Evolutionary conservation across 2,797 vertebrate genomes (phyloP), one percentile per base, ranked within the genome.

Genomic region (Iguana delicatissima): DNA sequence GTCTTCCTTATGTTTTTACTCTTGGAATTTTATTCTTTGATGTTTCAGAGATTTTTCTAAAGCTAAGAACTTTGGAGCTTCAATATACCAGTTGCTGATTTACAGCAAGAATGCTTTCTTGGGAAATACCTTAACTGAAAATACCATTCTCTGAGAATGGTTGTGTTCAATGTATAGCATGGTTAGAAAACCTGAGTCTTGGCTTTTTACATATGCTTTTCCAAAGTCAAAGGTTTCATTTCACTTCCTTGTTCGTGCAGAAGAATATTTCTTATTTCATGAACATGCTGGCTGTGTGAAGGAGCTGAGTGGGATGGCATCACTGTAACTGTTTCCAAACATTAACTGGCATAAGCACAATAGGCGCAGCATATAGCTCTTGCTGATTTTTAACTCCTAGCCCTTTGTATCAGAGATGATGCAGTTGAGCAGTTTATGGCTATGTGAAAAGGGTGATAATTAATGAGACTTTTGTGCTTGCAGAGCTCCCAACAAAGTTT

Each of bases 281-380:
- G 85, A 77, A 38, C 93, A 80, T 93, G 91, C 86, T 69, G 88
- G 85, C 85, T 92, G 14, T 67, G 84, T 85, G 32, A 84, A 88
- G 64, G 87, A 67, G 85, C 83, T 94, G 93, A 93, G 91, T 72
- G 81, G 26, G 83, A 90, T 89, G 55, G 42, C 91, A 92, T 91
- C 84, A 52, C 90, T 57, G 87, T 89, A 92, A 95, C 92, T 73
- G 91, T 90, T 95, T 95, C 92, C 95, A 94, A 94, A 93, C 77
- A 93, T 38, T 16, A 26, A 89, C 89, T 93, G 91, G 92, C 22
- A 91, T 74, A 89, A 89, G 74, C 67, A 81, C 86, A 79, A 79
- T 22, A 67, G 89, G 86, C 72, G 84, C 82, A 46, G n/a, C 2
- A 73, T 59, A n/a, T 6, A 86, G 18, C 29, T 79, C 81, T 86